phyloP scores from a whole-genome alignment of 2,797 vertebrate species.

The Falco concolor region DNA sequence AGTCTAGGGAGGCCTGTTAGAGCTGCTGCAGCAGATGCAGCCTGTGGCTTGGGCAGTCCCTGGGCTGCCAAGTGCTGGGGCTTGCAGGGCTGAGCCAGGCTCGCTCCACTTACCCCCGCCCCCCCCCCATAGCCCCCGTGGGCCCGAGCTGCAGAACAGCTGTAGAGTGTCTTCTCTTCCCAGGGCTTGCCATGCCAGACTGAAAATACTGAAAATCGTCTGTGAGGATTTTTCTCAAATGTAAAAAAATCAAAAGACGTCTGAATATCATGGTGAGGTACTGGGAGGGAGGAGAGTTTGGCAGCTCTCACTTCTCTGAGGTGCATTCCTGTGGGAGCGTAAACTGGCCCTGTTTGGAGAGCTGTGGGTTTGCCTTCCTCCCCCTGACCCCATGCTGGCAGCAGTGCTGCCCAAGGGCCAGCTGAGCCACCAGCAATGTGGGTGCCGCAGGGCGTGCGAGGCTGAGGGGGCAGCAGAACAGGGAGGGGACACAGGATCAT shows the following conservation, averaged over 20 bases:
- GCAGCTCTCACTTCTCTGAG: not conserved
- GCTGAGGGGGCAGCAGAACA: not conserved
- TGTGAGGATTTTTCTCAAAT: not conserved
- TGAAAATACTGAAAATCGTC: not conserved
- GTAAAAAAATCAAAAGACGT: not conserved
- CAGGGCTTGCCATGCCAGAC: not conserved
- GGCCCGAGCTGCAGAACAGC: not conserved
- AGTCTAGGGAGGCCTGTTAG: not conserved
- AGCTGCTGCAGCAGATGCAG: not conserved
- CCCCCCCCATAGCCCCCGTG: rapidly evolving
- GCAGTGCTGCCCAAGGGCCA: not conserved
- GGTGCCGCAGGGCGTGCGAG: rapidly evolving
- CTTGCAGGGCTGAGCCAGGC: not conserved
- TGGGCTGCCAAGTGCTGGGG: not conserved
- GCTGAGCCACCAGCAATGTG: rapidly evolving
- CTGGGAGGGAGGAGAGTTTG: not conserved
- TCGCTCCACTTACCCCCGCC: not conserved
- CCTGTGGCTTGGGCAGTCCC: not conserved
- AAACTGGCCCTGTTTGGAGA: not conserved
- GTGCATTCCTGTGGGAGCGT: not conserved
- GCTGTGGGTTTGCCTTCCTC: not conserved
- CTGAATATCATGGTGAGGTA: not conserved
- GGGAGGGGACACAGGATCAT: not conserved
- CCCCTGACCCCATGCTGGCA: not conserved
- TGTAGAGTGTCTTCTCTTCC: not conserved